phyloP scores from a whole-genome alignment of 2,113 vertebrate species.

The Paramormyrops kingsleyae region DNA sequence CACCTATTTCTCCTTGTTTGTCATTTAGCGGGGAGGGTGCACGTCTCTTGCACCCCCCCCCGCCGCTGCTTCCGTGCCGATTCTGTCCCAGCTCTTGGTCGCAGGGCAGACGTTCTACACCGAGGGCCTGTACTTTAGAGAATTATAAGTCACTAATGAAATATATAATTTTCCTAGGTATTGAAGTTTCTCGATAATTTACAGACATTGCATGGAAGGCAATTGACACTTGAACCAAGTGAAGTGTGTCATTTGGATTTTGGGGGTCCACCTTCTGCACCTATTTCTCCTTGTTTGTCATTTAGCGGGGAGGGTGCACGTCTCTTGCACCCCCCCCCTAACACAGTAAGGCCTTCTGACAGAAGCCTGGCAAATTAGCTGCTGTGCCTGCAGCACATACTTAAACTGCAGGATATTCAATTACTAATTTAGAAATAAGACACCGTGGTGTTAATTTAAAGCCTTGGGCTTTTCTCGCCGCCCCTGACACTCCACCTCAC shows the following conservation, averaged over 20 bases:
- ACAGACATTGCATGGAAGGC: not conserved
- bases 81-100: no score
- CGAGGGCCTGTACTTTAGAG: not conserved
- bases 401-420: slow-evolving; percentile 6
- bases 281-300: not conserved
- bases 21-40: not conserved
- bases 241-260: not conserved
- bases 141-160: not conserved
- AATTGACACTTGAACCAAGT: not conserved
- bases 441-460: not conserved
- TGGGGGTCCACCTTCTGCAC: not conserved
- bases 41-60: not conserved
- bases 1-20: not conserved
- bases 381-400: not conserved
- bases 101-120: not conserved
- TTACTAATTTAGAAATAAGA: slow-evolving; percentile 11
- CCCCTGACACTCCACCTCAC: not conserved
- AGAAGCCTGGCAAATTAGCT: not conserved
- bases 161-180: not conserved
- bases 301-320: not conserved
- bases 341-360: not conserved
- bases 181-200: not conserved
- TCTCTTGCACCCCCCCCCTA: not conserved
- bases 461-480: not conserved
- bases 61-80: no score